Percentiles rank a stretch among this genome's conserved stretches.
Evolutionary conservation across 2,113 vertebrate species (phyloP).

Genomic region (Mormoops blainvillei): DNA sequence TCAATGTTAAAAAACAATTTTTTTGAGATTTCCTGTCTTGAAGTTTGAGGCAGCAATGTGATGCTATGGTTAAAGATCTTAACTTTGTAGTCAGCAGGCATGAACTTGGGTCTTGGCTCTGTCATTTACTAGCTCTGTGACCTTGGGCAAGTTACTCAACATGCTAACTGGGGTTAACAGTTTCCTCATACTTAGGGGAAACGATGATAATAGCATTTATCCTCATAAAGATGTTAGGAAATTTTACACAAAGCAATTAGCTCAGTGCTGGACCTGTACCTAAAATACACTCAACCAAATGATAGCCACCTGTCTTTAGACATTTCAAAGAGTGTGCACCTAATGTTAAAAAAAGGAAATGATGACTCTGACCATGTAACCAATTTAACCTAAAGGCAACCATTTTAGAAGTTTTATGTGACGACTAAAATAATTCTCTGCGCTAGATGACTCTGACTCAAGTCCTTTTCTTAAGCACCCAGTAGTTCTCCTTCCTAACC

Average conservation of each 20-base stretch:
- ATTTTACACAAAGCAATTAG: neutral
- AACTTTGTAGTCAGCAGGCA: neutral
- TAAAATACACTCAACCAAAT: neutral
- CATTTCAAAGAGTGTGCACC: neutral
- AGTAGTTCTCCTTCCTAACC: neutral
- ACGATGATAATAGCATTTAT: conserved; percentile 43
- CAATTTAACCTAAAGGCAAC: neutral
- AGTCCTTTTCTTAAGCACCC: neutral
- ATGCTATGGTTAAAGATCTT: neutral
- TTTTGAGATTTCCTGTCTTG: neutral
- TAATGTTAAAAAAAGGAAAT: conserved; percentile 5
- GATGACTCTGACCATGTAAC: neutral
- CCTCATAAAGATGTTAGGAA: conserved; percentile 47
- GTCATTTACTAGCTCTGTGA: neutral
- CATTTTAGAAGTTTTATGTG: neutral
- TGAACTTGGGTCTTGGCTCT: neutral
- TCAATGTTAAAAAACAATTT: neutral
- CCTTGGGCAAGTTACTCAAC: conserved; percentile 37
- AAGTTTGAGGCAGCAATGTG: neutral
- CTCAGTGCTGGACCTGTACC: neutral
- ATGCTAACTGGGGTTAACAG: neutral
- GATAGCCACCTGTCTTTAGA: neutral
- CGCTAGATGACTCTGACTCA: neutral
- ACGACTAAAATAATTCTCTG: neutral
- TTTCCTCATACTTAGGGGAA: neutral